Evolutionary conservation across 2,797 vertebrate species (phyloP), one percentile per base, ranked within the genome.

Genomic region (Chaetodon trifasciatus): DNA sequence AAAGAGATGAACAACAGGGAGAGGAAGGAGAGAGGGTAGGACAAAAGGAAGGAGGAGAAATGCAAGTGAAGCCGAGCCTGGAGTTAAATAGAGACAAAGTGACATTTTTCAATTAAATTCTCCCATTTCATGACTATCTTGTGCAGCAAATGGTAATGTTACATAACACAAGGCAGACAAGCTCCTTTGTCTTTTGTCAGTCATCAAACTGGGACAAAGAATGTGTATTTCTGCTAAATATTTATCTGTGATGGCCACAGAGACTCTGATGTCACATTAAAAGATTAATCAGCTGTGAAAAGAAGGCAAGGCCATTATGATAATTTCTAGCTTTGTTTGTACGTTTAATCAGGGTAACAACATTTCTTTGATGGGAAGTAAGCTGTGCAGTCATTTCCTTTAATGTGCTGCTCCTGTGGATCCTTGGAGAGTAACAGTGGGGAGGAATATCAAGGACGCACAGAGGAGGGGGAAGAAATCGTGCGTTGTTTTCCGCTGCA

Each of bases 281-380:
- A 79, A 86, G 28, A 89, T 72, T 73, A 82, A 86, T 89, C 69
- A 79, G 69, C 63, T 79, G 71, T 80, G 82, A 77, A 72, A 76
- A 86, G 42, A 42, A 47, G 67, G 76, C 68, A 19, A 71, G n/a
- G 61, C 46, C 58, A 46, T 83, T 58, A 74, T 78, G 65, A 46
- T 86, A 40, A 86, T 86, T 83, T 82, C 56, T 42, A 50, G 53
- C 63, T 74, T 80, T 88, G 70, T 84, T 89, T 72, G 69, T 81
- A 63, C 8, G 0, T 80, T 79, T 82, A 86, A 89, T 89, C 64
- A 76, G 74, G 63, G n/a, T 70, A 74, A 74, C 44, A 70, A 70
- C 78, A 8, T 61, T 78, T 58, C 66, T 81, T 71, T 84, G 85
- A 82, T 70, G 71, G 63, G 75, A 67, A 52, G 73, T 78, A 75